Evolutionary conservation across 2,888 invertebrate genomes (phyloP).

Genomic region (Xestia sexstrigata): DNA sequence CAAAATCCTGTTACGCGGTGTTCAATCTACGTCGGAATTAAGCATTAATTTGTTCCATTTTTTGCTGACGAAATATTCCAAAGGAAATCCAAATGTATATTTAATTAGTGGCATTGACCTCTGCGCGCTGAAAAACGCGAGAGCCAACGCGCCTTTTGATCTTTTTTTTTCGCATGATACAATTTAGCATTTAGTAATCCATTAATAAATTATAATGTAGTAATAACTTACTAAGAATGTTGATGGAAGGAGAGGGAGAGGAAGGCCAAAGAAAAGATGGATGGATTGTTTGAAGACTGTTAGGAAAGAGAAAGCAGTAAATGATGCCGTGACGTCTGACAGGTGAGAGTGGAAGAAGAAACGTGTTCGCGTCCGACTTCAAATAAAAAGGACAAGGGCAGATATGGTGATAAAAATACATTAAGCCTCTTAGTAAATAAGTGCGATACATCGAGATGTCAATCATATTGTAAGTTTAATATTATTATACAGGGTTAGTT

Average conservation of each 20-base stretch:
- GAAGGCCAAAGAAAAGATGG: no score
- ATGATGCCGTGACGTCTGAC: no score
- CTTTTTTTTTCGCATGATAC: not conserved
- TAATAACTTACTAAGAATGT: not conserved
- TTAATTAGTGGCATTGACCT: conserved; percentile 37
- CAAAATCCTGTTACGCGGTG: not conserved
- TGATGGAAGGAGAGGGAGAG: no score
- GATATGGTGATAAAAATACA: not conserved
- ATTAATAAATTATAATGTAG: not conserved
- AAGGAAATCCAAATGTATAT: conserved; percentile 39
- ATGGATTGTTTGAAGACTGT: no score
- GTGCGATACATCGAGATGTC: not conserved
- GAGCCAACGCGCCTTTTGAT: conserved; percentile 18
- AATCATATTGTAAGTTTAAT: not conserved
- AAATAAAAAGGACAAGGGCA: no score
- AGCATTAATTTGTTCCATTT: conserved; percentile 42
- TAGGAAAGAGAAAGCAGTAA: no score
- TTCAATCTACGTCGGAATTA: conserved; percentile 33
- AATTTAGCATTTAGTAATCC: not conserved
- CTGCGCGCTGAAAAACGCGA: conserved; percentile 6
- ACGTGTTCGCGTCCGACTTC: no score
- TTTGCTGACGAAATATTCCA: conserved; percentile 29
- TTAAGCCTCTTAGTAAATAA: not conserved
- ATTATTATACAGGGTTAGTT: no score
- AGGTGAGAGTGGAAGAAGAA: no score